A percentile compares a stretch with the other conserved stretches of the same genome.
Conservation (phyloP, 2,888 invertebrate species). For the Rhyacophila evoluta region DNA sequence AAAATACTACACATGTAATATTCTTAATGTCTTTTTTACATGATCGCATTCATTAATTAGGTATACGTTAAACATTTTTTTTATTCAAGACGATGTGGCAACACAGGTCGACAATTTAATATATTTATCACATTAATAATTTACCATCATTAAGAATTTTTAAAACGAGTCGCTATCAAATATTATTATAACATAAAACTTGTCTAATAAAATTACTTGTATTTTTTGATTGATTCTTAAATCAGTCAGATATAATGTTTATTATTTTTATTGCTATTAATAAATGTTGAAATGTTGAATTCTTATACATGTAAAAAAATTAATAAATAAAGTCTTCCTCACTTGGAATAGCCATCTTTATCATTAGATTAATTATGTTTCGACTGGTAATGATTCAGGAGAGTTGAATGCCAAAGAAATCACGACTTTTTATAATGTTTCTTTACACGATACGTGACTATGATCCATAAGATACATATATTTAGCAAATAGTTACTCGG, state of each 20-base stretch:
- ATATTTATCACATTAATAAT: too few relatives aligned
- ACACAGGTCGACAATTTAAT: too few relatives aligned
- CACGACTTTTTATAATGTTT: slow-evolving; percentile 20
- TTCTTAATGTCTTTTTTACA: too few relatives aligned
- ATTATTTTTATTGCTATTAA: not conserved
- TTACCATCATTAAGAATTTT: too few relatives aligned
- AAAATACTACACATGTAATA: too few relatives aligned
- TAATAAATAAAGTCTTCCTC: not conserved
- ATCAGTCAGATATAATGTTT: not conserved
- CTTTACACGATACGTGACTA: slow-evolving; percentile 15
- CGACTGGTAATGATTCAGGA: not conserved
- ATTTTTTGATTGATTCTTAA: not conserved
- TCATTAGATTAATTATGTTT: slow-evolving; percentile 16
- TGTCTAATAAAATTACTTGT: not conserved
- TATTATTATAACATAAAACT: slow-evolving; percentile 12
- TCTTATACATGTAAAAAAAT: not conserved
- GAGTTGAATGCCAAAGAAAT: slow-evolving; percentile 14
- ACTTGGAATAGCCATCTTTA: not conserved
- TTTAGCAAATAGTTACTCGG: not conserved
- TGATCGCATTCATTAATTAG: too few relatives aligned
- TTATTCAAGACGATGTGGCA: too few relatives aligned
- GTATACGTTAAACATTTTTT: too few relatives aligned
- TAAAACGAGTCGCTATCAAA: too few relatives aligned
- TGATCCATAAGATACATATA: not conserved
- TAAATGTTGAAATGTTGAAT: not conserved